Evolutionary conservation across 2,113 vertebrate species (phyloP), one percentile per base, ranked within the genome.

Genomic region (Ageneiosus marmoratus): DNA sequence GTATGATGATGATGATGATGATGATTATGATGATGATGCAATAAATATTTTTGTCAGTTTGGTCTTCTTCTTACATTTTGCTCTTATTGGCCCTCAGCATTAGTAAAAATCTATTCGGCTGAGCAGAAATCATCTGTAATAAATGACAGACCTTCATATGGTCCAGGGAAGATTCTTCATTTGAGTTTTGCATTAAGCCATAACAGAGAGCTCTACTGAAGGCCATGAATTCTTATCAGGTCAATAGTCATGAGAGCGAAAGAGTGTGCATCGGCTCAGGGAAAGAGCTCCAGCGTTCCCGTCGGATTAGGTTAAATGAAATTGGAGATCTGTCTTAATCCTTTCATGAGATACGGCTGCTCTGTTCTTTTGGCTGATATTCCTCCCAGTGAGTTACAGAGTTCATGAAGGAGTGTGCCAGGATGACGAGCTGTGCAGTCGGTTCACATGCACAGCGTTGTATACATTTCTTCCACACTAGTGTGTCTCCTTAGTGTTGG

Each of bases 281-380:
- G 73, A 56, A 82, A 55, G 81, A 8, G 58, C 37, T 77, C 24
- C 0, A 77, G 20, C 50, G 48, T 24, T 77, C 74, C 74, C 46
- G 4, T 24, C 27, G 70, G 80, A 82, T 82, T 74, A 82, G 20
- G 69, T 74, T 51, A 46, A 73, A 75, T 82, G 70, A 82, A 82
- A 82, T 56, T 69, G 62, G 74, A 77, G 75, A 70, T 75, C 65
- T 78, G 27, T 80, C 74, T 87, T 79, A 75, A 79, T 87, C 80
- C 72, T 72, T 78, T 85, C 53, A 76, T 65, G 72, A 80, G 60
- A 77, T 72, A 83, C 56, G 34, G 12, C 65, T 79, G 34, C 58
- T 44, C 41, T 69, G 80, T 55, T 77, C 48, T 67, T 62, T 77
- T 46, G 53, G 29, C 65, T 73, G 46, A 24, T 50, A 37, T 82